Evolutionary conservation across 1,140 invertebrate species (phyloP).

Genomic region (Doryteuthis pealeii): DNA sequence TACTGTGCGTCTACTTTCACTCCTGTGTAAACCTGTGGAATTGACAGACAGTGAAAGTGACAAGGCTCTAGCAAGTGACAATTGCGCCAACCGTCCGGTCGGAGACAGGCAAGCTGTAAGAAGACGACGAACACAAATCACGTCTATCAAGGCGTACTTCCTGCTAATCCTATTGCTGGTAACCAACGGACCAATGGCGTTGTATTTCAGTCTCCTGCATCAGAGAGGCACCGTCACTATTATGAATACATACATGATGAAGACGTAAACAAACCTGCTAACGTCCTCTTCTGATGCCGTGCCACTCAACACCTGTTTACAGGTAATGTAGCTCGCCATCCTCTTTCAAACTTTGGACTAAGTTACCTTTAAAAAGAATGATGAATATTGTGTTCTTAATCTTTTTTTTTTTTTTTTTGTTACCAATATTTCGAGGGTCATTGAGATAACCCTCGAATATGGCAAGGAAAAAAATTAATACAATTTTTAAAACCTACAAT

Average conservation of each 20-base stretch:
- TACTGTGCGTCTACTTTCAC: slow-evolving; percentile 61
- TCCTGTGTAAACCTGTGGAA: slow-evolving; percentile 21
- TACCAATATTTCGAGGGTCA: neutral
- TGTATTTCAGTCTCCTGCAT: slow-evolving; percentile 77
- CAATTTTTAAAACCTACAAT: neutral
- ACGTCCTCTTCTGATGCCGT: slow-evolving; percentile 86
- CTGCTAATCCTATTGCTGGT: slow-evolving; percentile 47
- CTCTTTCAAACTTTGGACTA: no score
- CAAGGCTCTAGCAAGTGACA: neutral
- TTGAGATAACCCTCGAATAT: neutral
- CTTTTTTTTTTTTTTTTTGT: no score
- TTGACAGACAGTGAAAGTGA: neutral
- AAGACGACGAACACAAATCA: slow-evolving; percentile 32
- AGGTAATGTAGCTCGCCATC: slow-evolving; percentile 48
- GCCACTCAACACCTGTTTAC: slow-evolving; percentile 88
- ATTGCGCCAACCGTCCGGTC: neutral
- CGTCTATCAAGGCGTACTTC: slow-evolving; percentile 42
- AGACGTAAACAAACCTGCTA: slow-evolving; percentile 52
- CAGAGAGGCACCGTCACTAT: slow-evolving; percentile 78
- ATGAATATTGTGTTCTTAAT: neutral
- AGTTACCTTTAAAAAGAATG: no score
- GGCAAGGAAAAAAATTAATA: neutral
- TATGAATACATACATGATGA: slow-evolving; percentile 69
- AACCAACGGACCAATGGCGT: slow-evolving; percentile 55
- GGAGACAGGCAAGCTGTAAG: slow-evolving; percentile 17